Evolutionary conservation across 1,140 invertebrate genomes (phyloP).

Genomic region (Nephila pilipes): DNA sequence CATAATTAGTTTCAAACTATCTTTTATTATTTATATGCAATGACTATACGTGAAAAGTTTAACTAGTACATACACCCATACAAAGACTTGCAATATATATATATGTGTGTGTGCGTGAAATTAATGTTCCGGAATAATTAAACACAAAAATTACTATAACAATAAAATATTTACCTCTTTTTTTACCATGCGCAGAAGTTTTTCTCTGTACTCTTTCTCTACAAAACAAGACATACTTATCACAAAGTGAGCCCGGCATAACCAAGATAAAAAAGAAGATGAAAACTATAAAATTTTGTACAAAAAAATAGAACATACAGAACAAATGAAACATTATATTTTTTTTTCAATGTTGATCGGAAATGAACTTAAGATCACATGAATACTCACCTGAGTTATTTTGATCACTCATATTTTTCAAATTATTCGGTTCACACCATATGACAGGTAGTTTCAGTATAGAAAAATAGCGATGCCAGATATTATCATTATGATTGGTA

Average conservation of each 20-base stretch:
- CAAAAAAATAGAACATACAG: background rate
- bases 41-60: no score
- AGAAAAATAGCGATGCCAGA: background rate
- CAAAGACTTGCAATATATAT: background rate
- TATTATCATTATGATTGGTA: background rate
- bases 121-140: background rate
- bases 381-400: slow-evolving; percentile 38
- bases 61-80: no score
- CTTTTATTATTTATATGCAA: no score
- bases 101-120: background rate
- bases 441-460: slow-evolving; percentile 42
- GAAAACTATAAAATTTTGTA: background rate
- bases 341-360: background rate
- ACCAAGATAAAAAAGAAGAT: background rate
- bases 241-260: background rate
- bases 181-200: slow-evolving; percentile 89
- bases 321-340: background rate
- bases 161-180: slow-evolving; percentile 85
- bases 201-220: slow-evolving; percentile 85
- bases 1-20: no score
- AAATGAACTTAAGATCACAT: background rate
- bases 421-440: slow-evolving; percentile 50
- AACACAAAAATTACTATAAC: background rate
- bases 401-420: slow-evolving; percentile 49
- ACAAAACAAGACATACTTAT: slow-evolving; percentile 78